Conservation (phyloP, 2,888 invertebrate genomes). For the Ormia ochracea region DNA sequence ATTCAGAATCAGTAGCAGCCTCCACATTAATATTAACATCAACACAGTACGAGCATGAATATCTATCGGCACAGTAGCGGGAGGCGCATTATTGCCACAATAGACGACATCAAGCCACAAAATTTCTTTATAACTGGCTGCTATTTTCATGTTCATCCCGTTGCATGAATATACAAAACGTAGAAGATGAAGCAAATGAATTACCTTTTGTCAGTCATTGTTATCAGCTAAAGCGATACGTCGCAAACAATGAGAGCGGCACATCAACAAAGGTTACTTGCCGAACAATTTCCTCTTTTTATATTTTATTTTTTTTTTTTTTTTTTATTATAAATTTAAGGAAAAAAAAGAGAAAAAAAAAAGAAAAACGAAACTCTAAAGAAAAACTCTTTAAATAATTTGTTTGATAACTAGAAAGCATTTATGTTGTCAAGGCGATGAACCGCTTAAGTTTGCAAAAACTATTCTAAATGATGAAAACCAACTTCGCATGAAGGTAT, state of each 20-base stretch:
- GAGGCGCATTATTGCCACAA: slow-evolving; percentile 38
- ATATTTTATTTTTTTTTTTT: neutral
- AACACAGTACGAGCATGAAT: slow-evolving; percentile 9
- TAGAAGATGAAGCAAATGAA: slow-evolving; percentile 46
- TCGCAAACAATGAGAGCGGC: slow-evolving; percentile 41
- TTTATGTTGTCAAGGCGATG: neutral
- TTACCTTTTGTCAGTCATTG: slow-evolving; percentile 53
- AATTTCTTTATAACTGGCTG: slow-evolving; percentile 38
- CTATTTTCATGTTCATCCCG: slow-evolving; percentile 48
- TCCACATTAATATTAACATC: slow-evolving; percentile 17
- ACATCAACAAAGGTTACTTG: slow-evolving; percentile 33
- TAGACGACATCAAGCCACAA: slow-evolving; percentile 33
- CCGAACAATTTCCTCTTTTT: slow-evolving; percentile 7
- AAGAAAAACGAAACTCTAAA: slow-evolving; percentile 1
- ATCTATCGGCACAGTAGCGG: slow-evolving; percentile 42
- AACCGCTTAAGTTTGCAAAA: neutral
- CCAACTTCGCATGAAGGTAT: no score
- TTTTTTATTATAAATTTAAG: no score
- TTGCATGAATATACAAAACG: slow-evolving; percentile 30
- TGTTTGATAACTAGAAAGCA: slow-evolving; percentile 6
- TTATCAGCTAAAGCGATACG: slow-evolving; percentile 47
- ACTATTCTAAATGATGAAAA: neutral
- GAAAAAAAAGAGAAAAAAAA: no score
- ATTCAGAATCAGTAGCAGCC: slow-evolving; percentile 21
- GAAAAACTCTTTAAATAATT: slow-evolving; percentile 18